Evolutionary conservation across 2,113 vertebrate species (phyloP).

Genomic region (Scophthalmus maximus): DNA sequence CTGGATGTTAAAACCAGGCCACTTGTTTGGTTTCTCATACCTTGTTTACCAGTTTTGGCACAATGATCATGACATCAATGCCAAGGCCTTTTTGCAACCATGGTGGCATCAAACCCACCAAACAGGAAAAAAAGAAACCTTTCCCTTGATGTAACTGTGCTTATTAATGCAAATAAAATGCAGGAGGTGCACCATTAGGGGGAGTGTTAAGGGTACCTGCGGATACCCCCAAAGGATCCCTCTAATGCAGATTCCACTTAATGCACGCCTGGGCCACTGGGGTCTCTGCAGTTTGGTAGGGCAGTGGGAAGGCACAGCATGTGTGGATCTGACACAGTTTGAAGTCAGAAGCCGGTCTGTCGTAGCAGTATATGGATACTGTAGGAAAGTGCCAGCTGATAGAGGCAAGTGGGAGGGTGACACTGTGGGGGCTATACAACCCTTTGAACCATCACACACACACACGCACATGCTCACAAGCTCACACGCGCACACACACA

Average conservation of each 20-base stretch:
- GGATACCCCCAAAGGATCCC: conserved; percentile 20
- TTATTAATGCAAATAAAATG: conserved; percentile 43
- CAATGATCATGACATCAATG: conserved; percentile 17
- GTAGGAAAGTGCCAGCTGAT: conserved; percentile 48
- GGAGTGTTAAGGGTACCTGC: neutral
- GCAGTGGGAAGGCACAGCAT: conserved; percentile 45
- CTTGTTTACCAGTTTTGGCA: neutral
- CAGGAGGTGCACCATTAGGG: neutral
- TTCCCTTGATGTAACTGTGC: neutral
- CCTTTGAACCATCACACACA: conserved; percentile 43
- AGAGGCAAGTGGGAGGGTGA: conserved; percentile 42
- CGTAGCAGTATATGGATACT: conserved; percentile 25
- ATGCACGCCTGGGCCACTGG: conserved; percentile 25
- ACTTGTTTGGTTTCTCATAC: conserved; percentile 3
- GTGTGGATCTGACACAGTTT: conserved; percentile 48
- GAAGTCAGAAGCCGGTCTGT: conserved; percentile 54
- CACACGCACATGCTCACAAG: conserved; percentile 4
- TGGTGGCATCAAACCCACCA: neutral
- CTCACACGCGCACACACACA: too few relatives aligned
- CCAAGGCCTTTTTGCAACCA: conserved; percentile 8
- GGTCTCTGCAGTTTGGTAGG: conserved; percentile 31
- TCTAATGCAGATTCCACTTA: conserved; percentile 40
- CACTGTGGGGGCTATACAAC: conserved; percentile 42
- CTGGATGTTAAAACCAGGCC: neutral
- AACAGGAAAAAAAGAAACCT: neutral